Base-by-base conservation (phyloP, 2,888 invertebrate genomes). In the Heliconius ismenius region DNA sequence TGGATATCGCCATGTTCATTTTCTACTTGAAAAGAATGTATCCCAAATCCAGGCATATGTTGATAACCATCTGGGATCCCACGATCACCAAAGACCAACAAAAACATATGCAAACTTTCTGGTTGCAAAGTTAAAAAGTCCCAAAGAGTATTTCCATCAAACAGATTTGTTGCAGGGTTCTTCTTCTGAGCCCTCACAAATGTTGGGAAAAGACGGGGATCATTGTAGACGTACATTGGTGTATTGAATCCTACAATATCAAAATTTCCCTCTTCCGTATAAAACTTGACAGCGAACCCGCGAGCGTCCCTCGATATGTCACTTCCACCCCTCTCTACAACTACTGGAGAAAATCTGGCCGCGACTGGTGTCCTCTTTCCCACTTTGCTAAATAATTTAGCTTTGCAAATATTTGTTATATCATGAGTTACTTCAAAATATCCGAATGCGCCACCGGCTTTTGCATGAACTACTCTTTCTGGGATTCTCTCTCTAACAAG, bases 171-270 rank as follows among this genome's bases (percentile, higher is more conserved):
- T 32, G 95, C 96, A 1, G 99, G 99, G 89, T 99, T 98, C 82
- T 98, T 95, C 89, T 98, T 98, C 87, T 98, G 98, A 0, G 98
- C 97, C 88, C 98, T 98, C 81, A 98, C 97, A 86, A 99, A 98
- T 82, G 97, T 97, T 10, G 98, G 97, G 90, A 99, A 99, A 58
- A 97, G 90, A 11, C 97, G 91, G 0, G 98, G 97, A 89, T 98
- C 98, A 76, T 98, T 95, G 85, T 98, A 96, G 86, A 98, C 97
- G 91, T 98, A 98, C 83, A 98, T 96, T 0, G 98, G 98, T 0
- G 97, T 98, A 88, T 97, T 98, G 85, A 97, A 96, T 15, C 98
- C 98, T 6, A 98, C 98, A 77, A 98, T 92, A 92, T 98, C 98
- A 96, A 98, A 98, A 82, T 97, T 96, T 9, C 98, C 98, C 79